phyloP scores from a whole-genome alignment of 2,888 invertebrate species.

The Nemotelus pantherinus region DNA sequence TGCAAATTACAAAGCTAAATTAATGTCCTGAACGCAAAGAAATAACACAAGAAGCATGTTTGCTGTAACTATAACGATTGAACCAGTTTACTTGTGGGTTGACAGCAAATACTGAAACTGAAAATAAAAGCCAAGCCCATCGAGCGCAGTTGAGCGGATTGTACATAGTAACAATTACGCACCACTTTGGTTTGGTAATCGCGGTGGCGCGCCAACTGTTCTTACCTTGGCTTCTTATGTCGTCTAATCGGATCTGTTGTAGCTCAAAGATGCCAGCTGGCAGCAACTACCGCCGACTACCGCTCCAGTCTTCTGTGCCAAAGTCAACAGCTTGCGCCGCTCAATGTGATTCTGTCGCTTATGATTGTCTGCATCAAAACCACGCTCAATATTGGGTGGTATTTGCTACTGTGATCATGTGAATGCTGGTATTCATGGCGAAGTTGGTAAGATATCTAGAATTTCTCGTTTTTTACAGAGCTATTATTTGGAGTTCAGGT shows the following conservation, averaged over 20 bases:
- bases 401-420: constrained; percentile 32
- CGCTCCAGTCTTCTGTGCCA: not conserved
- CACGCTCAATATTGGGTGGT: constrained; percentile 11
- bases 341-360: not conserved
- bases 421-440: constrained; percentile 18
- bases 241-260: too few relatives aligned
- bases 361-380: constrained; percentile 11
- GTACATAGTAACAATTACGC: constrained; percentile 37
- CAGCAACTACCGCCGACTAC: not conserved
- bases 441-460: not conserved
- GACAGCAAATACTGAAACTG: not conserved
- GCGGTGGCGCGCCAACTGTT: constrained; percentile 16
- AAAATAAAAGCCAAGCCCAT: constrained; percentile 40
- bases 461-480: not conserved
- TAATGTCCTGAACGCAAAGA: not conserved
- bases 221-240: constrained; percentile 38
- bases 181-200: constrained; percentile 34
- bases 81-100: too few relatives aligned
- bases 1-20: constrained; percentile 25
- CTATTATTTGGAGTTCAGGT: not conserved
- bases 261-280: constrained; percentile 1
- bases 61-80: too few relatives aligned
- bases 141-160: constrained; percentile 27
- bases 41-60: too few relatives aligned
- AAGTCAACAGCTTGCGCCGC: not conserved